Evolutionary conservation across 2,797 vertebrate genomes (phyloP).

Genomic region (Hypotaenidia philippensis): DNA sequence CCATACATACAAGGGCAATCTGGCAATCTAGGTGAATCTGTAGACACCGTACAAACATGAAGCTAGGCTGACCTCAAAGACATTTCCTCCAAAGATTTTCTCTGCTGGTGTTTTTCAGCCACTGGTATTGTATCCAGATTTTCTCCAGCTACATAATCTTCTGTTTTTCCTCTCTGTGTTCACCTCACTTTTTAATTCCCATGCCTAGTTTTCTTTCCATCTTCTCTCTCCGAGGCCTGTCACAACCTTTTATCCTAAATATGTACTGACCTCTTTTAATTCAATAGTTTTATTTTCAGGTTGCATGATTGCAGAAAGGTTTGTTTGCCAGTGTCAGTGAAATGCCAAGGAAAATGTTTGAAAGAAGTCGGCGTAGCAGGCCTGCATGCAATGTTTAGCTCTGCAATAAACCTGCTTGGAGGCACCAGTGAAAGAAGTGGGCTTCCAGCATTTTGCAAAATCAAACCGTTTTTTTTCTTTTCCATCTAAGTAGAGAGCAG

Average conservation of each 20-base stretch:
- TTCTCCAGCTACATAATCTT: background rate
- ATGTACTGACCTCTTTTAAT: background rate
- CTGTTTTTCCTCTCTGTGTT: background rate
- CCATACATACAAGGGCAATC: background rate
- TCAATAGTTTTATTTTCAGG: background rate
- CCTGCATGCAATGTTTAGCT: background rate
- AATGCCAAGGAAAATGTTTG: background rate
- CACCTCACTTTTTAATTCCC: background rate
- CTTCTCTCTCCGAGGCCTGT: background rate
- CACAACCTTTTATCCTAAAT: background rate
- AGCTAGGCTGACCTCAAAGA: background rate
- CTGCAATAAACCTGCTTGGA: background rate
- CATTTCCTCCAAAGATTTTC: background rate
- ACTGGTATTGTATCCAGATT: background rate
- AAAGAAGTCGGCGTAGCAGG: background rate
- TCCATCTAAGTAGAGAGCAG: background rate
- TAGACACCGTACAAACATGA: background rate
- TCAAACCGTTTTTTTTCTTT: background rate
- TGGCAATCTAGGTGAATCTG: background rate
- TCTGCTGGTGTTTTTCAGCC: background rate
- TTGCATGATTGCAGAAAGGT: background rate
- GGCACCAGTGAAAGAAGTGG: background rate
- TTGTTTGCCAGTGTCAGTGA: background rate
- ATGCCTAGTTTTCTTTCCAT: background rate
- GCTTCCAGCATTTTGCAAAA: background rate